Evolutionary conservation across 2,113 vertebrate species (phyloP).

Genomic region (Stigmatopora argus): DNA sequence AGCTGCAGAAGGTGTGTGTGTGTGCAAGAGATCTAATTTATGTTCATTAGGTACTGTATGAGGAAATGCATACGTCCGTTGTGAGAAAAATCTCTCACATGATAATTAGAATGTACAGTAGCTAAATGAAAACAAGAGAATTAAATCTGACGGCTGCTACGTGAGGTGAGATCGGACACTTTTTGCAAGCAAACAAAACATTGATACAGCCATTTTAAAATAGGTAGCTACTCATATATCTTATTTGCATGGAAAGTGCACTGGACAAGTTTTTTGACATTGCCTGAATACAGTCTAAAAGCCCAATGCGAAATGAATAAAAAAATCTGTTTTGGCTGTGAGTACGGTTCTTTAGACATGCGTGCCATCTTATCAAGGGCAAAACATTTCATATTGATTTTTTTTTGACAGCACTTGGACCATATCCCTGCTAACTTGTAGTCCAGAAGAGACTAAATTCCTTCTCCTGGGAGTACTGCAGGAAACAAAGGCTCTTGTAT

Average conservation of each 20-base stretch:
- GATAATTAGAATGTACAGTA: neutral
- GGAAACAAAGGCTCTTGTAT: conserved; percentile 46
- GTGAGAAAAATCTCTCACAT: neutral
- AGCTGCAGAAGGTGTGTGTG: conserved; percentile 1
- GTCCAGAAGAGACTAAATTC: conserved; percentile 47
- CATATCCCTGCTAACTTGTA: conserved; percentile 39
- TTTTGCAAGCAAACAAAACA: neutral
- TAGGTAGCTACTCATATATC: conserved; percentile 17
- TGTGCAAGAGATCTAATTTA: conserved; percentile 8
- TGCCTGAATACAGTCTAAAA: conserved; percentile 28
- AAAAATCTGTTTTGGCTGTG: conserved; percentile 18
- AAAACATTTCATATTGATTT: conserved; percentile 34
- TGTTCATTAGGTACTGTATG: conserved; percentile 21
- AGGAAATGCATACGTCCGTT: conserved; percentile 11
- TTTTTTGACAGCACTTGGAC: conserved; percentile 14
- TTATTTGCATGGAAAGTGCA: conserved; percentile 7
- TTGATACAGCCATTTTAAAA: conserved; percentile 2
- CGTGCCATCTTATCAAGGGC: conserved; percentile 18
- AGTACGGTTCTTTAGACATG: conserved; percentile 18
- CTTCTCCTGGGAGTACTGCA: conserved; percentile 20
- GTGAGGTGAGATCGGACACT: neutral
- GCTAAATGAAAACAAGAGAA: neutral
- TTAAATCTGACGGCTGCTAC: neutral
- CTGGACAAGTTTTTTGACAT: conserved; percentile 6
- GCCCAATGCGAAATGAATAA: conserved; percentile 15